Conservation (phyloP, 1,140 invertebrate genomes). For the Achatina immaculata region DNA sequence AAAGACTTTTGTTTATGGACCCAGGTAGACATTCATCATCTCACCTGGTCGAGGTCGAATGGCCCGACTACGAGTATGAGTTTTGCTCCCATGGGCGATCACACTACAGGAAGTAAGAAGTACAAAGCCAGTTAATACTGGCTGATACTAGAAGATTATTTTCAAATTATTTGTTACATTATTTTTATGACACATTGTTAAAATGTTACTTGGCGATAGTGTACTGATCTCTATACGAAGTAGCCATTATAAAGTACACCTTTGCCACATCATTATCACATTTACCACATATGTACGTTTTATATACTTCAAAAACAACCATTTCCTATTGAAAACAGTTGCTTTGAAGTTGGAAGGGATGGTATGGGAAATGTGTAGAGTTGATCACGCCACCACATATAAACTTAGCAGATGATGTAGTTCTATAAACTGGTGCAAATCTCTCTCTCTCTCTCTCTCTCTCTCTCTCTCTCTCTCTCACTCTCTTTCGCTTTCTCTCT, state of each 20-base stretch:
- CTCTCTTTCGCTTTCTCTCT: too few relatives aligned
- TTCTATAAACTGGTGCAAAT: too few relatives aligned
- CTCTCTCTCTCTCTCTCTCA: too few relatives aligned
- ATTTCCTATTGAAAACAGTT: too few relatives aligned
- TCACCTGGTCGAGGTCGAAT: slow-evolving; percentile 60
- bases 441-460: too few relatives aligned
- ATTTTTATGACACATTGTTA: background rate
- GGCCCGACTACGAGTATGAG: slow-evolving; percentile 49
- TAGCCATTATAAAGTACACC: background rate
- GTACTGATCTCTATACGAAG: background rate
- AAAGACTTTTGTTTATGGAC: slow-evolving; percentile 60
- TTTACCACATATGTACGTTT: background rate
- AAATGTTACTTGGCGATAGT: background rate
- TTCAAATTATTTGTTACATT: background rate
- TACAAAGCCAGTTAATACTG: background rate
- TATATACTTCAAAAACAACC: too few relatives aligned
- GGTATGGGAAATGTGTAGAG: too few relatives aligned
- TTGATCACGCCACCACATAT: too few relatives aligned
- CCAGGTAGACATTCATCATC: slow-evolving; percentile 56
- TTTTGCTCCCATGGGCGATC: slow-evolving; percentile 63
- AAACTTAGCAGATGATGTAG: too few relatives aligned
- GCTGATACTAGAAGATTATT: background rate
- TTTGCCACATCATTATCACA: background rate
- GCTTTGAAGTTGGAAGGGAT: too few relatives aligned
- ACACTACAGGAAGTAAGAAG: slow-evolving; percentile 50